Base-by-base conservation (phyloP, 2,113 vertebrate genomes). In the Ifrita kowaldi region DNA sequence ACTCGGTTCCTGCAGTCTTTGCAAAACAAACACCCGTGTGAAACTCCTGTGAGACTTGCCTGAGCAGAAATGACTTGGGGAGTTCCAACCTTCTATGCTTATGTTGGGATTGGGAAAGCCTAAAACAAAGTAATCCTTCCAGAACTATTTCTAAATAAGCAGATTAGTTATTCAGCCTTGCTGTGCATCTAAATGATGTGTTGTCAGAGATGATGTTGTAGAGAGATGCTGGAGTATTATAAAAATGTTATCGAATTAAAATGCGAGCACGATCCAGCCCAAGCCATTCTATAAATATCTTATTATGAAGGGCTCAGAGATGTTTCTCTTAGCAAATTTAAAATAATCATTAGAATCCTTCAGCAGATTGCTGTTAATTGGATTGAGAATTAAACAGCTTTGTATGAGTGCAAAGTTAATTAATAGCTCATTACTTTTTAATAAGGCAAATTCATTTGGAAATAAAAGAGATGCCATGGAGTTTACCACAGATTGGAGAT, bases 351-450 rank as follows among this genome's bases (percentile, higher is more conserved):
- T 98, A 96, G 97, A 97, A 97, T 97, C 98, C 97, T 98, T 98
- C 98, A 98, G 98, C 96, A 98, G 98, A 98, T 98, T 98, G 97
- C 96, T 94, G 96, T 94, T 98, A 98, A 98, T 98, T 98, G 98
- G 98, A 98, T 98, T 97, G 98, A 98, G 98, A 98, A 97, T 98
- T 98, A 98, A 97, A 97, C 95, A 98, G 97, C 97, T 98, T 98
- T 98, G 97, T 98, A 96, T 97, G 97, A 98, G 96, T 97, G 94
- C 94, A 97, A 94, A 97, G 97, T 98, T 98, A 98, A 98, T 98
- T 98, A 98, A 98, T 98, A 98, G 98, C 97, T 98, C 98, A 98
- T 98, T 98, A 98, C 98, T 98, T 98, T 98, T 98, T 98, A 98
- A 98, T 98, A 98, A 97, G 97, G 94, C 95, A 97, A 97, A 97